Evolutionary conservation across 30 jellyfish, hydroid and myxozoan genomes (phyloP).

Genomic region (Aurelia aurita complex sp. Pacific): DNA sequence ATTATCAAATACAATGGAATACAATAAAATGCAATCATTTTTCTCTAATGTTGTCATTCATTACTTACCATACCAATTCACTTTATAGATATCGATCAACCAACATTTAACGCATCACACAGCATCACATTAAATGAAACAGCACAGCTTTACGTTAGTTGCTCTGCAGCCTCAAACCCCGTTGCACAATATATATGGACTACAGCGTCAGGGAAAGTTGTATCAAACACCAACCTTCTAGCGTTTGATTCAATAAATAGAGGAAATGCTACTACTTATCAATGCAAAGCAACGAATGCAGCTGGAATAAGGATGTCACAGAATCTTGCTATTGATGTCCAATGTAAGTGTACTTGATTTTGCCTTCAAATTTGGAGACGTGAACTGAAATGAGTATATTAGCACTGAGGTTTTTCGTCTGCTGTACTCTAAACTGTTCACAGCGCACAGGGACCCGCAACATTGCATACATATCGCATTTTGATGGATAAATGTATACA

Average conservation of each 20-base stretch:
- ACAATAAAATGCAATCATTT: too few species aligned
- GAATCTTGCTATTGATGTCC: neutral
- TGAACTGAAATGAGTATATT: too few species aligned
- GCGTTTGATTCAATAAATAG: slow-evolving; percentile 8
- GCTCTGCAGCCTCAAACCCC: slow-evolving; percentile 26
- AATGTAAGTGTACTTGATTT: slow-evolving; percentile 10
- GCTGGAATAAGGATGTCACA: slow-evolving; percentile 14
- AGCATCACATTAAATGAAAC: slow-evolving; percentile 20
- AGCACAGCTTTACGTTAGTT: neutral
- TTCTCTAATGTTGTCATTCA: too few species aligned
- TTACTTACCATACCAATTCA: too few species aligned
- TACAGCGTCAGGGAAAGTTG: neutral
- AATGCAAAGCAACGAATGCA: slow-evolving; percentile 30
- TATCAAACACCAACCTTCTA: neutral
- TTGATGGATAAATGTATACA: too few species aligned
- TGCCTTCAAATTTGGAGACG: too few species aligned
- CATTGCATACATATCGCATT: too few species aligned
- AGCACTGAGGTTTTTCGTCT: too few species aligned
- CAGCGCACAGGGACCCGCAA: too few species aligned
- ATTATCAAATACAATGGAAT: too few species aligned
- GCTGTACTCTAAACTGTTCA: too few species aligned
- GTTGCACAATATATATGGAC: slow-evolving; percentile 15
- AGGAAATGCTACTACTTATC: slow-evolving; percentile 11
- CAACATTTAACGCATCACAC: neutral
- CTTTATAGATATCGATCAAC: too few species aligned